Evolutionary conservation across 1,140 invertebrate genomes (phyloP).

Genomic region (Rhysida immarginata): DNA sequence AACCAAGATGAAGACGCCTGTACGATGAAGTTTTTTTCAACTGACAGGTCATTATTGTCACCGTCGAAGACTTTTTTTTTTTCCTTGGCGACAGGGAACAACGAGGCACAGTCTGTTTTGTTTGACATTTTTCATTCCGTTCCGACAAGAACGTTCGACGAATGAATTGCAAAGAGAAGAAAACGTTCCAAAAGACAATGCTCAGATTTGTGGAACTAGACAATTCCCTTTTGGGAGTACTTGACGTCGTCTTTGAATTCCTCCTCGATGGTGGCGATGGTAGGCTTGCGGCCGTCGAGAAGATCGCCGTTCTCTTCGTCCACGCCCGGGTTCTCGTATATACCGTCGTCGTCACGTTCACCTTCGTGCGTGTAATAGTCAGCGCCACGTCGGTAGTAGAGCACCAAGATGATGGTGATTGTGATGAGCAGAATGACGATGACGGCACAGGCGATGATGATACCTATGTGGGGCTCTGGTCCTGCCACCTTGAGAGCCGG

Average conservation of each 20-base stretch:
- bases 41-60: too few species aligned
- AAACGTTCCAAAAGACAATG: too few species aligned
- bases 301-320: slow-evolving; percentile 10
- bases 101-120: too few species aligned
- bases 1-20: too few species aligned
- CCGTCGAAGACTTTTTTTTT: too few species aligned
- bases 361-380: slow-evolving; percentile 57
- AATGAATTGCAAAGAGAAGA: too few species aligned
- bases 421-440: slow-evolving; percentile 24
- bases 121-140: too few species aligned
- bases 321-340: slow-evolving; percentile 8
- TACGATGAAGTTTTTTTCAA: too few species aligned
- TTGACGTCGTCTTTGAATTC: slow-evolving; percentile 4
- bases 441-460: slow-evolving; percentile 26
- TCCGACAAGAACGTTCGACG: too few species aligned
- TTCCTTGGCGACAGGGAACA: too few species aligned
- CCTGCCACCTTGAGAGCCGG: slow-evolving; percentile 1
- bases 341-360: slow-evolving; percentile 28
- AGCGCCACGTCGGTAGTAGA: slow-evolving; percentile 43
- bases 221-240: neutral
- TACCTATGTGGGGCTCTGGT: slow-evolving; percentile 18
- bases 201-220: too few species aligned
- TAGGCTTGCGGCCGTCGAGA: neutral
- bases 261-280: slow-evolving; percentile 2
- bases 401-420: slow-evolving; percentile 22